These are phyloP conservation scores for Cheilosia variabilis DNA, from an alignment of 2,888 invertebrate genomes.

Conservation along the genomic window DNA sequence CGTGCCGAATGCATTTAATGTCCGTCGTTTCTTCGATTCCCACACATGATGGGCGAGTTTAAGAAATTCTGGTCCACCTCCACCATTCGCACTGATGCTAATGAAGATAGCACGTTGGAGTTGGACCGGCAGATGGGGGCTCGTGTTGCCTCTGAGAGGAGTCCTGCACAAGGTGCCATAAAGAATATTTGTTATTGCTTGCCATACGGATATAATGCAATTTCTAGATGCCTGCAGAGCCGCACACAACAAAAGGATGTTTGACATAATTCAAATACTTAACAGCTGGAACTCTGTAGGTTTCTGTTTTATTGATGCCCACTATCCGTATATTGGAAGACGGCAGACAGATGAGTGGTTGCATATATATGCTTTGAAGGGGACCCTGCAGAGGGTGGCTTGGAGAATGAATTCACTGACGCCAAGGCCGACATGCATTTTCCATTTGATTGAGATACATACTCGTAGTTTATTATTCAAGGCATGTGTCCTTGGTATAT, in stretches of 20 bases:
- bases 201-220: conserved; percentile 48
- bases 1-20: conserved; percentile 60
- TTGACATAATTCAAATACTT: conserved; percentile 74
- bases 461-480: conserved; percentile 46
- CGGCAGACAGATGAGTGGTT: conserved; percentile 40
- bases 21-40: conserved; percentile 52
- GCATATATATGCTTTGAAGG: neutral
- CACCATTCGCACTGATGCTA: conserved; percentile 31
- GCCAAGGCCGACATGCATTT: conserved; percentile 43
- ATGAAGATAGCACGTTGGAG: conserved; percentile 64
- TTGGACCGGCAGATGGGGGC: neutral
- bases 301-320: conserved; percentile 61
- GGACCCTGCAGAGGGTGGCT: conserved; percentile 40
- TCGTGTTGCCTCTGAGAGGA: conserved; percentile 20
- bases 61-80: conserved; percentile 36
- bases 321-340: conserved; percentile 25
- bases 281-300: conserved; percentile 51
- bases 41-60: conserved; percentile 28
- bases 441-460: conserved; percentile 59
- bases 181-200: conserved; percentile 74
- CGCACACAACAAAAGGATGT: conserved; percentile 68
- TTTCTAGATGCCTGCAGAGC: conserved; percentile 53
- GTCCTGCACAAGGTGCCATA: conserved; percentile 62
- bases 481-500: conserved; percentile 19
- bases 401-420: neutral